phyloP scores from a whole-genome alignment of 2,797 vertebrate species.

The Bradypodion pumilum region DNA sequence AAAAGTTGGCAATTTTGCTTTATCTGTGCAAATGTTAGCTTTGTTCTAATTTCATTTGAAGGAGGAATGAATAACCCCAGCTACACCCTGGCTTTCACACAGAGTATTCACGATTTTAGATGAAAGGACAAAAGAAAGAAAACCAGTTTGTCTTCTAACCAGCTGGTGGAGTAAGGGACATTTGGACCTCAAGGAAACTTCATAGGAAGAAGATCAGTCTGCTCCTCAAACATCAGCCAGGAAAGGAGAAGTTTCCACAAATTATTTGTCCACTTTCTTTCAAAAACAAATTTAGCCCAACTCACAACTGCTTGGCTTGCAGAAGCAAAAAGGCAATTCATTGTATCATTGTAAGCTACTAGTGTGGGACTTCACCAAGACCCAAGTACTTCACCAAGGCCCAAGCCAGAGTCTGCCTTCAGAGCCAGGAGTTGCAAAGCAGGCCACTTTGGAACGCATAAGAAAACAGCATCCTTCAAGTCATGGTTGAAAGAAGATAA shows the following conservation, averaged over 20 bases:
- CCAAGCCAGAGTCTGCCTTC: too few relatives aligned
- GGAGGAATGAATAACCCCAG: conserved; percentile 37
- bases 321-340: neutral
- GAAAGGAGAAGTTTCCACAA: neutral
- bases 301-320: neutral
- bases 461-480: too few relatives aligned
- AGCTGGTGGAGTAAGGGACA: neutral
- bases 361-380: too few relatives aligned
- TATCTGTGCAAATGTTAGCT: conserved; percentile 7
- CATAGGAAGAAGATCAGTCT: neutral
- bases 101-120: neutral
- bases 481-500: too few relatives aligned
- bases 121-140: neutral
- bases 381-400: too few relatives aligned
- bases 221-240: too few relatives aligned
- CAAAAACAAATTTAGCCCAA: neutral
- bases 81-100: conserved; percentile 23
- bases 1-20: neutral
- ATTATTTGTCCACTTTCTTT: neutral
- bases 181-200: neutral
- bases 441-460: too few relatives aligned
- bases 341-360: too few relatives aligned
- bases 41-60: conserved; percentile 11
- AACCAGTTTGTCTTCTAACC: neutral
- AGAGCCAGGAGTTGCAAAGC: too few relatives aligned